Percentiles rank a stretch among this genome's conserved stretches.
Evolutionary conservation across 2,888 invertebrate genomes (phyloP).

Genomic region (Agrochola circellaris): DNA sequence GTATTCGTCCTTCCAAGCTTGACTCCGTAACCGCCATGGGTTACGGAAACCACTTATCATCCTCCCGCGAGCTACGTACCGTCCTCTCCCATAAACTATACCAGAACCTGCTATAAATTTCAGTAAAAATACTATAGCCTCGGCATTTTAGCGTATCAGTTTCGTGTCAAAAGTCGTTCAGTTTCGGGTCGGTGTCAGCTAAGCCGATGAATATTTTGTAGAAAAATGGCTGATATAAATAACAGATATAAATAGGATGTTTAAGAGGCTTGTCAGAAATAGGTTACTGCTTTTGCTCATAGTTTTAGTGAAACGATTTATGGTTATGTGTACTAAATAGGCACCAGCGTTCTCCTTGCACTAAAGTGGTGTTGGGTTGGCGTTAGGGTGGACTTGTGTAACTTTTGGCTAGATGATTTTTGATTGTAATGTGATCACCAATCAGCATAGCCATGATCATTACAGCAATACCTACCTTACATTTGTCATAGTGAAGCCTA

Average conservation of each 20-base stretch:
- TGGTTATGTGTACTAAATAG: not conserved
- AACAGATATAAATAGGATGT: slow-evolving; percentile 3
- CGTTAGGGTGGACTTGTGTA: not conserved
- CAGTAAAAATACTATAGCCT: slow-evolving; percentile 46
- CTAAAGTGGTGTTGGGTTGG: not conserved
- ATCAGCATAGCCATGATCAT: not conserved
- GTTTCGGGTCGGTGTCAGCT: slow-evolving; percentile 40
- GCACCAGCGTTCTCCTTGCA: not conserved
- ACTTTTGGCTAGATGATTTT: not conserved
- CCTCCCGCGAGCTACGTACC: slow-evolving; percentile 32
- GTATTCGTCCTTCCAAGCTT: slow-evolving; percentile 42
- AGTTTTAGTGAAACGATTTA: not conserved
- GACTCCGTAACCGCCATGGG: slow-evolving; percentile 41
- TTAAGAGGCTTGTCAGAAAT: slow-evolving; percentile 10
- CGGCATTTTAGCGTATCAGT: slow-evolving; percentile 46
- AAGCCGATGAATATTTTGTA: slow-evolving; percentile 45
- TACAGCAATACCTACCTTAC: not conserved
- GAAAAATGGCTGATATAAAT: slow-evolving; percentile 34
- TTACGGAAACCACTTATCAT: slow-evolving; percentile 65
- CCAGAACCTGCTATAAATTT: slow-evolving; percentile 48
- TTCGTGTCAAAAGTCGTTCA: slow-evolving; percentile 57
- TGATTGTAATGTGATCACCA: not conserved
- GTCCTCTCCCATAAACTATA: slow-evolving; percentile 54
- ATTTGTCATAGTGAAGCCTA: not conserved
- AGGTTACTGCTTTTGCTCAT: slow-evolving; percentile 5